Base-by-base conservation (phyloP, 2,888 invertebrate genomes). In the Drosophila koepferae region DNA sequence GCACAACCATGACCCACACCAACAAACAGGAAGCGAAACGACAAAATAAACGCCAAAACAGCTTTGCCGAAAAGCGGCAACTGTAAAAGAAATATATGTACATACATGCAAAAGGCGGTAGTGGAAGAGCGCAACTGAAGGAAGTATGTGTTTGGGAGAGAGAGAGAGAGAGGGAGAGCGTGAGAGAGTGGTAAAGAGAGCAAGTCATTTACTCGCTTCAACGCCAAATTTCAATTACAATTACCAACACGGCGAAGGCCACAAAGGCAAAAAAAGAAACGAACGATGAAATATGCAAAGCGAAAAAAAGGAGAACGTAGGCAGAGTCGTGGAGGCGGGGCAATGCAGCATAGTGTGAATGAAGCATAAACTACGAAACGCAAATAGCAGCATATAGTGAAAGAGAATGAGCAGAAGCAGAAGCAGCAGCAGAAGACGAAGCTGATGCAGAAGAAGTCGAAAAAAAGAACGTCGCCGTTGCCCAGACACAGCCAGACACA, bases 1-100 rank as follows among this genome's bases (percentile, higher is more conserved):
- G 56, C 74, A 88, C 74, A 85, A 92, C 91, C 91, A 92, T 91
- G 91, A 91, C 91, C 91, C 91, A 91, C 91, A 91, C 91, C 91
- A 91, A 91, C 86, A 86, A 90, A 77, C 77, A 85, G 78, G 80
- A 81, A 80, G 67, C 74, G 77, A 77, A 77, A 69, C 72, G 65
- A 60, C 65, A 62, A 74, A 74, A 67, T 65, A 72, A 79, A 80
- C 62, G 73, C 73, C 65, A 77, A 81, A 90, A 72, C 84, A 71
- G 77, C 74, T 68, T 84, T 82, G 72, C 81, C 80, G 61, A 88
- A 82, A 87, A 71, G 9, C 36, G 55, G 67, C 78, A 75, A 78
- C 77, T 82, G 86, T 86, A 76, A 88, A 83, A 89, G 77, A 86
- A 87, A 72, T 77, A 70, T n/a, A n/a, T n/a, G n/a, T n/a, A n/a